Percentiles rank a stretch among this genome's conserved stretches.
phyloP scores from a whole-genome alignment of 2,113 vertebrate genomes.

The Semnornis frantzii region DNA sequence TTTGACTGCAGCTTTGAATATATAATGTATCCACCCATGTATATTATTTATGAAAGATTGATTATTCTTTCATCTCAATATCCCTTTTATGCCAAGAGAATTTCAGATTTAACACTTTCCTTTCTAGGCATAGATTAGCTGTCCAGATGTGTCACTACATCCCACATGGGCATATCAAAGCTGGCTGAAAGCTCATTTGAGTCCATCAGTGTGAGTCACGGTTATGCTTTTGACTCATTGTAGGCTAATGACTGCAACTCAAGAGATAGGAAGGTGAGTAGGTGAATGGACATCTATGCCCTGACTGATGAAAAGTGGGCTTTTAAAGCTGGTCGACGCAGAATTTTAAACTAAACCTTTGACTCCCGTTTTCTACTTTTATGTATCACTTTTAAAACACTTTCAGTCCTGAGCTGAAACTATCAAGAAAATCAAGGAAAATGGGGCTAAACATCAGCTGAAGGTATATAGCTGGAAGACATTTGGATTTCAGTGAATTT shows the following conservation, averaged over 20 bases:
- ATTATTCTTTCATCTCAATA: constrained; percentile 76
- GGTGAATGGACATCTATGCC: background rate
- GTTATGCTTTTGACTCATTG: background rate
- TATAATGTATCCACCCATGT: constrained; percentile 68
- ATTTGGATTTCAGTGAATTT: background rate
- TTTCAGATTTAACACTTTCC: constrained; percentile 50
- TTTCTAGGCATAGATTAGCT: background rate
- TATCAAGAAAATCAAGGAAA: background rate
- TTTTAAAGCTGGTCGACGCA: background rate
- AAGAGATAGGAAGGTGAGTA: background rate
- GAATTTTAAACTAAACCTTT: background rate
- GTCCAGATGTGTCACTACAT: background rate
- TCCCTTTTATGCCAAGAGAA: constrained; percentile 67
- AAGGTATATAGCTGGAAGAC: background rate
- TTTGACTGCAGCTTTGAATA: constrained; percentile 75
- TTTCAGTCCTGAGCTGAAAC: background rate
- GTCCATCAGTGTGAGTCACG: background rate
- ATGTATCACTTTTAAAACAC: background rate
- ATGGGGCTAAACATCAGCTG: background rate
- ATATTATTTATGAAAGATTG: constrained; percentile 80
- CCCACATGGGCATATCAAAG: background rate
- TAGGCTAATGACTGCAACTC: background rate
- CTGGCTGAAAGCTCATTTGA: background rate
- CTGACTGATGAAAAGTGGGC: background rate
- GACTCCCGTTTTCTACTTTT: background rate